phyloP scores from a whole-genome alignment of 64 coral and sea anemone species.

The Cladopsammia gracilis region DNA sequence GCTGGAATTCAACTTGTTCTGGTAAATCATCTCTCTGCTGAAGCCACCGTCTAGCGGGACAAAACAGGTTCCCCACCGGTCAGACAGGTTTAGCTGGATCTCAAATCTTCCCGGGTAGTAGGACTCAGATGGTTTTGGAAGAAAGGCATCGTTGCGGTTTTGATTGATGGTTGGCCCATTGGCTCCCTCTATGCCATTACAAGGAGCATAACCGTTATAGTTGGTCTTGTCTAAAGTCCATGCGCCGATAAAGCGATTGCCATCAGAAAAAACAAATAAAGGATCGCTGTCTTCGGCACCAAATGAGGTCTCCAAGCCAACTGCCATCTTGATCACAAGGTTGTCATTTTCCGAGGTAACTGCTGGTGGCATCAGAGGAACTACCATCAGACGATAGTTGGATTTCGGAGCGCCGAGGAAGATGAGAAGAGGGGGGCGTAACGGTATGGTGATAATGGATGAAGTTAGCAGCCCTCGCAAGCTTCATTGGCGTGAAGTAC shows the following conservation, averaged over 20 bases:
- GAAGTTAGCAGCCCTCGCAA: not conserved
- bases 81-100: slow-evolving; percentile 22
- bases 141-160: not conserved
- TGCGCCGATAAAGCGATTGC: not conserved
- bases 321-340: slow-evolving; percentile 47
- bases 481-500: not conserved
- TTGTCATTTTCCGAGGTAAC: not conserved
- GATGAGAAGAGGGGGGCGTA: not conserved
- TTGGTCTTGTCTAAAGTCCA: not conserved
- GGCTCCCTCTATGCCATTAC: slow-evolving; percentile 17
- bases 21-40: slow-evolving; percentile 19
- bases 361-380: not conserved
- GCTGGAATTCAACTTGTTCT: not conserved
- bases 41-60: slow-evolving; percentile 19
- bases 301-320: slow-evolving; percentile 15
- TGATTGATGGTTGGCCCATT: not conserved
- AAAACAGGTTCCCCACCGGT: slow-evolving; percentile 53
- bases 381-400: not conserved
- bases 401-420: not conserved
- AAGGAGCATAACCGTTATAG: not conserved
- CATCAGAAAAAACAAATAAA: slow-evolving; percentile 28
- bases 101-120: slow-evolving; percentile 21
- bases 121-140: not conserved
- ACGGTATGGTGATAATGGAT: not conserved
- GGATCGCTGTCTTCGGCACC: not conserved